Percentiles rank a stretch among this genome's conserved stretches.
Evolutionary conservation across 2,888 invertebrate genomes (phyloP).

Genomic region (Hypercompe scribonia): DNA sequence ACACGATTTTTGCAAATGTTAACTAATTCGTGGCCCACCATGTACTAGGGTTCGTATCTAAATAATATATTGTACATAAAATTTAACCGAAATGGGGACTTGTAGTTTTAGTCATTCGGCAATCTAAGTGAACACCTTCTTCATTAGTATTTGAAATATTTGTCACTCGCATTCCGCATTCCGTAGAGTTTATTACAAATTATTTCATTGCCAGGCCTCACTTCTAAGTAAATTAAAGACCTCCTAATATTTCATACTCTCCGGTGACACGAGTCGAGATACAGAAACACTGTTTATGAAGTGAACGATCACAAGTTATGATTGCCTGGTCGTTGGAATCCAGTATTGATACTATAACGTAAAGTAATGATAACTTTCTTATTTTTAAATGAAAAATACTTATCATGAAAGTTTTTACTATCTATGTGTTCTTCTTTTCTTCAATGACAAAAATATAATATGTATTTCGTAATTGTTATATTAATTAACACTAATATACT

Average conservation of each 20-base stretch:
- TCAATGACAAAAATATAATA: not conserved
- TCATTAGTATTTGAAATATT: not conserved
- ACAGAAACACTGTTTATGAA: not conserved
- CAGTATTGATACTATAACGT: not conserved
- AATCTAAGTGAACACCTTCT: not conserved
- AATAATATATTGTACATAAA: too few species aligned
- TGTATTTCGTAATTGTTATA: too few species aligned
- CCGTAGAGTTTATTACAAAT: not conserved
- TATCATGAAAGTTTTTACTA: not conserved
- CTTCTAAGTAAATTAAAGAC: not conserved
- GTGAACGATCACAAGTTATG: not conserved
- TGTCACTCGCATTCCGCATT: not conserved
- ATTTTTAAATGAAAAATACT: not conserved
- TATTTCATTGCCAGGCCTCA: not conserved
- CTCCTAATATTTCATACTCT: not conserved
- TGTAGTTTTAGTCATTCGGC: not conserved
- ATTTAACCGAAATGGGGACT: not conserved
- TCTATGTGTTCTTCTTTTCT: not conserved
- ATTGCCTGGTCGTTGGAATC: not conserved
- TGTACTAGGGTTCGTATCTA: too few species aligned
- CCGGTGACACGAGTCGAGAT: not conserved
- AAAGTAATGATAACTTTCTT: too few species aligned
- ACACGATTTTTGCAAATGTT: too few species aligned
- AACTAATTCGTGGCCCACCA: too few species aligned
- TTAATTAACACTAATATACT: not conserved